Conservation (phyloP, 92 coral and sea anemone genomes). For the Phenganax stokvisi region DNA sequence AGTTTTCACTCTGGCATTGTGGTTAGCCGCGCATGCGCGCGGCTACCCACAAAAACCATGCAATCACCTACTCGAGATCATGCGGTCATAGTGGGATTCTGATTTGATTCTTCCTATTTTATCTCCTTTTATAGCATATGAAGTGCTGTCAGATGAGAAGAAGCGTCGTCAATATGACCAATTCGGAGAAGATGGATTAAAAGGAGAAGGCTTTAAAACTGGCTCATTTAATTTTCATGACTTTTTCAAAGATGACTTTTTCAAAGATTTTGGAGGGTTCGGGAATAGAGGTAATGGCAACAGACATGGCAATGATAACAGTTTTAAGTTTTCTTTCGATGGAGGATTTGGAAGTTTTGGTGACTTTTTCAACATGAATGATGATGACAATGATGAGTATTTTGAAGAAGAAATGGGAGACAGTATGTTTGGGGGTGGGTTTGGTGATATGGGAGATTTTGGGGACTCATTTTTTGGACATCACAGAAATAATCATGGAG, state of each 20-base stretch:
- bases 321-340: slow-evolving; percentile 87
- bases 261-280: slow-evolving; percentile 54
- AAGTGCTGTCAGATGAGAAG: slow-evolving; percentile 89
- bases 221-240: slow-evolving; percentile 67
- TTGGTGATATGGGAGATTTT: slow-evolving; percentile 58
- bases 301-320: slow-evolving; percentile 53
- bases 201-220: slow-evolving; percentile 57
- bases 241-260: slow-evolving; percentile 65
- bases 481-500: slow-evolving; percentile 34
- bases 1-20: too few relatives aligned
- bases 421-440: slow-evolving; percentile 46
- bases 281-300: slow-evolving; percentile 43
- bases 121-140: slow-evolving; percentile 63
- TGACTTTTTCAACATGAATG: slow-evolving; percentile 82
- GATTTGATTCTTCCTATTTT: not conserved
- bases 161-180: slow-evolving; percentile 93
- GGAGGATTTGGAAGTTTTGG: slow-evolving; percentile 92
- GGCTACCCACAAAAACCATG: too few relatives aligned
- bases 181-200: slow-evolving; percentile 93
- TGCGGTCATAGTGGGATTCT: not conserved
- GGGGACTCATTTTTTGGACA: slow-evolving; percentile 71
- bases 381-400: slow-evolving; percentile 70
- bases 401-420: slow-evolving; percentile 54
- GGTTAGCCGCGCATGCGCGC: too few relatives aligned
- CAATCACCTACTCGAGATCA: not conserved